Base-by-base conservation (phyloP, 2,113 vertebrate species). In the Ramphastos sulfuratus region DNA sequence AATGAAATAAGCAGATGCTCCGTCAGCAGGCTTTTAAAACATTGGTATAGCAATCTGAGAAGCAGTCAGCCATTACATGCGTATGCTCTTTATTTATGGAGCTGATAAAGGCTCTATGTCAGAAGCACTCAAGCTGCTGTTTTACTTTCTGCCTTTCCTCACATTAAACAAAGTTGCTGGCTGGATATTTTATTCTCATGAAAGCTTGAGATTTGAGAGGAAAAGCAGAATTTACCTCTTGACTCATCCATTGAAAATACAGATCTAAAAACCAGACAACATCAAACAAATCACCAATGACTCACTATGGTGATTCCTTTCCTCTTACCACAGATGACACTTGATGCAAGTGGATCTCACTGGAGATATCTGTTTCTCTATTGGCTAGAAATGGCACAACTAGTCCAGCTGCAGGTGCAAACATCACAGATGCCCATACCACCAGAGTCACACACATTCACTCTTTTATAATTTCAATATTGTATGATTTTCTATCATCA, bases 1-100 rank as follows among this genome's bases (percentile, higher is more conserved):
- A 92, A 94, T 83, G 79, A 77, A 91, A 93, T 84, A 94, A 95
- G 93, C 93, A 97, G 97, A 96, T 94, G 93, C 87, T 93, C 55
- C 14, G 15, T 96, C 95, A 96, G 93, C 92, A 95, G 91, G 96
- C 73, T 91, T 90, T 95, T 92, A 94, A 95, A 93, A 86, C 92
- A 90, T 71, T 93, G 94, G 58, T 94, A 96, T 89, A 91, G 91
- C 89, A 94, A 78, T 92, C 64, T 93, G 91, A 96, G 92, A 95
- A 70, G 89, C 74, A 86, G 88, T 87, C 85, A 89, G 64, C 84
- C 88, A 95, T 92, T 83, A 91, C 56, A 86, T 70, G 75, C 58
- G 78, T 70, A 89, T 81, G 82, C 44, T 71, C 25, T 93, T 94
- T 95, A 94, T 97, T 97, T 97, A 94, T 81, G 93, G 63, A 80